phyloP scores from a whole-genome alignment of 2,888 invertebrate species.

The Notocelia uddmanniana region DNA sequence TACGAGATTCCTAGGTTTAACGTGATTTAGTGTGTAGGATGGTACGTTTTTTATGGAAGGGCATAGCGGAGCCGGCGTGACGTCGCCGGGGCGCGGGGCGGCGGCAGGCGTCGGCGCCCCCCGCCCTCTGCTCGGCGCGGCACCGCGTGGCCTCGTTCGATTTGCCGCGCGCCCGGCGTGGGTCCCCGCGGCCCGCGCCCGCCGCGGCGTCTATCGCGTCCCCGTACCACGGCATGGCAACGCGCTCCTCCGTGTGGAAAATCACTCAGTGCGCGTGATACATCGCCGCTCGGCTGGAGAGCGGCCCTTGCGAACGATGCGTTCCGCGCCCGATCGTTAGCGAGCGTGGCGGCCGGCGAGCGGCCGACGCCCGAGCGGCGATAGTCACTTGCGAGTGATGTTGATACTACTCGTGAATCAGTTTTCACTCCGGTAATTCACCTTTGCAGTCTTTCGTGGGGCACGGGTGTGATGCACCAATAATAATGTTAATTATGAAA shows the following conservation, averaged over 20 bases:
- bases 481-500: conserved; percentile 50
- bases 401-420: conserved; percentile 70
- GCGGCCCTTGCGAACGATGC: conserved; percentile 65
- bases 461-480: conserved; percentile 58
- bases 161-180: conserved; percentile 73
- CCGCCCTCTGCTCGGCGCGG: conserved; percentile 55
- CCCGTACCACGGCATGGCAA: conserved; percentile 72
- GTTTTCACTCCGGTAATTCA: conserved; percentile 64
- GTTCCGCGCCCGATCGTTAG: conserved; percentile 68
- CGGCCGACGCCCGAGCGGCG: conserved; percentile 56
- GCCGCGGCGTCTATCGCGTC: conserved; percentile 60
- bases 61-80: conserved; percentile 43
- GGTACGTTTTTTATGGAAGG: conserved; percentile 78
- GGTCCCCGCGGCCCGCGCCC: conserved; percentile 60
- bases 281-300: conserved; percentile 67
- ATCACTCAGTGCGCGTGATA: conserved; percentile 66
- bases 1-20: conserved; percentile 84
- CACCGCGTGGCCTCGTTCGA: conserved; percentile 82
- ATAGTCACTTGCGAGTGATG: conserved; percentile 60
- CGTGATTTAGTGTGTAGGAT: conserved; percentile 81
- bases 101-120: conserved; percentile 60
- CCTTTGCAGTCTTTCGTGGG: conserved; percentile 63
- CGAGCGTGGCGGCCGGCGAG: conserved; percentile 53
- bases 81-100: conserved; percentile 58
- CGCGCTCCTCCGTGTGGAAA: conserved; percentile 74